Percentiles rank a stretch among this genome's conserved stretches.
Evolutionary conservation across 1,140 invertebrate genomes (phyloP).

Genomic region (Heliconius hermathena): DNA sequence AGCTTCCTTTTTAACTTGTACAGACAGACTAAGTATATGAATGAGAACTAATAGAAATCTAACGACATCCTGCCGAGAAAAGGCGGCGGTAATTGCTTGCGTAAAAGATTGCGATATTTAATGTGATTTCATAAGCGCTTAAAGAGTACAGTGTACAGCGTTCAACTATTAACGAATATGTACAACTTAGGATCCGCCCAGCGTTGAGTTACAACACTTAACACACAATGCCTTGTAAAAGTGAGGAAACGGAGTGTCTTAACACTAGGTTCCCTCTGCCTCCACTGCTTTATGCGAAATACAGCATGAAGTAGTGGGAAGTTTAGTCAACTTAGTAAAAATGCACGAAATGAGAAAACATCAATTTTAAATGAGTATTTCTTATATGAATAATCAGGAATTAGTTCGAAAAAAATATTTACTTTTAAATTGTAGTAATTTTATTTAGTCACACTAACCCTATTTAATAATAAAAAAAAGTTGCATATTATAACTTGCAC

Average conservation of each 20-base stretch:
- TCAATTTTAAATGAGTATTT: not conserved
- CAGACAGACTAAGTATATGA: conserved; percentile 6
- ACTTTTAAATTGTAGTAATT: no score
- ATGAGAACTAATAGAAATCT: conserved; percentile 22
- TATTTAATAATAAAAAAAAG: no score
- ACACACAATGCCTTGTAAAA: no score
- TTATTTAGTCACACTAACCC: not conserved
- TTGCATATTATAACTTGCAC: no score
- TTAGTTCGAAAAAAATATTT: no score
- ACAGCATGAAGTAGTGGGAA: no score
- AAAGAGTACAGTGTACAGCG: conserved; percentile 38
- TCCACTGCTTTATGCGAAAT: no score
- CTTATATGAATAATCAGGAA: not conserved
- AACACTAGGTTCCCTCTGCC: no score
- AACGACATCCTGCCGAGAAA: conserved; percentile 43
- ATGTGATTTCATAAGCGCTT: conserved; percentile 49
- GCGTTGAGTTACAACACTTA: no score
- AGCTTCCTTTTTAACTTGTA: not conserved
- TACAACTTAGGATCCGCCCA: not conserved
- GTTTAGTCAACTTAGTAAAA: not conserved
- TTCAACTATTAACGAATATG: conserved; percentile 42
- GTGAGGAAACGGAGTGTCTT: no score
- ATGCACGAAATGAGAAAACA: not conserved
- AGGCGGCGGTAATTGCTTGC: conserved; percentile 49
- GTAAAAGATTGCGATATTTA: conserved; percentile 45